Conservation (phyloP, 2,888 invertebrate genomes). For the Schizotus pectinicornis region DNA sequence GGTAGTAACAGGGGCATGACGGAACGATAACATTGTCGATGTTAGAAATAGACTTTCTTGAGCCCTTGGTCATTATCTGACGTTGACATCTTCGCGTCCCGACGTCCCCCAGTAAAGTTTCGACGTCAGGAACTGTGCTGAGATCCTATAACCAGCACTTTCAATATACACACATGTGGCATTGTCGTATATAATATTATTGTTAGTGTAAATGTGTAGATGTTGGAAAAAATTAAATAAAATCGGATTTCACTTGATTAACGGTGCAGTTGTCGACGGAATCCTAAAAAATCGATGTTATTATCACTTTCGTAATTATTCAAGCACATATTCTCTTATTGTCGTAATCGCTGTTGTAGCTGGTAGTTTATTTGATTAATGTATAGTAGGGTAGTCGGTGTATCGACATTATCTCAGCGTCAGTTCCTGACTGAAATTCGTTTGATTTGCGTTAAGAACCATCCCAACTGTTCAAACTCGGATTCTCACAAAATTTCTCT, state of each 20-base stretch:
- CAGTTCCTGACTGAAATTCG: slow-evolving; percentile 21
- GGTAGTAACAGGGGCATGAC: slow-evolving; percentile 8
- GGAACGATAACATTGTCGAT: slow-evolving; percentile 25
- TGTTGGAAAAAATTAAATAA: slow-evolving; percentile 36
- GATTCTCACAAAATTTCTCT: background rate
- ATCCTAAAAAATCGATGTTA: slow-evolving; percentile 39
- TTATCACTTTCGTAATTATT: slow-evolving; percentile 35
- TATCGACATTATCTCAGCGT: slow-evolving; percentile 32
- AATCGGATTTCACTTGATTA: slow-evolving; percentile 36
- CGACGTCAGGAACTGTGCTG: slow-evolving; percentile 28
- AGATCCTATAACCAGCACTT: slow-evolving; percentile 26
- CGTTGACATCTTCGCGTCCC: slow-evolving; percentile 32
- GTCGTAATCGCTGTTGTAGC: slow-evolving; percentile 39
- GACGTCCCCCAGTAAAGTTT: slow-evolving; percentile 21
- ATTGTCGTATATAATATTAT: slow-evolving; percentile 35
- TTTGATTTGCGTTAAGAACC: background rate
- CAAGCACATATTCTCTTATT: slow-evolving; percentile 40
- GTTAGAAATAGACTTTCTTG: slow-evolving; percentile 39
- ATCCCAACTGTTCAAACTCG: background rate
- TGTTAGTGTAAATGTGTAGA: slow-evolving; percentile 34
- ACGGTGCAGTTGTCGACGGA: slow-evolving; percentile 44
- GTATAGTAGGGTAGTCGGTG: slow-evolving; percentile 36
- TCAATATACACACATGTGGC: slow-evolving; percentile 22
- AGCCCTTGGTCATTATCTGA: slow-evolving; percentile 44
- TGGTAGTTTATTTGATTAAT: slow-evolving; percentile 33